Conservation (phyloP, 2,888 invertebrate genomes). For the Xestoiulus laeticollis region DNA sequence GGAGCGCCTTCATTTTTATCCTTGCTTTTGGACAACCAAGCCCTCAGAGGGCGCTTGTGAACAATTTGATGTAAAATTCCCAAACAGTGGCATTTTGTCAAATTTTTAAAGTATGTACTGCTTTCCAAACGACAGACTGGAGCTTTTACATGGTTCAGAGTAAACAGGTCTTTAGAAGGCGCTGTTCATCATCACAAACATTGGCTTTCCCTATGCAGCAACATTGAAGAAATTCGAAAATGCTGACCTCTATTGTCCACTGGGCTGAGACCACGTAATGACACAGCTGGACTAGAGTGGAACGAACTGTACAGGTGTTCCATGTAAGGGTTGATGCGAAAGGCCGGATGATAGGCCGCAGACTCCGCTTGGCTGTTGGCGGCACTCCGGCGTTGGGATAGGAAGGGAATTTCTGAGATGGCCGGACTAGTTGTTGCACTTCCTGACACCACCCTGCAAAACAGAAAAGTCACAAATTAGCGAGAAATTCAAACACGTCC, state of each 20-base stretch:
- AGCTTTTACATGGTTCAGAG: too few species aligned
- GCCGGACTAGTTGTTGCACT: slow-evolving; percentile 56
- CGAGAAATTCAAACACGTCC: background rate
- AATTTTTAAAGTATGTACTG: too few species aligned
- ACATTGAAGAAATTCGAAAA: background rate
- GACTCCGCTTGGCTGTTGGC: slow-evolving; percentile 64
- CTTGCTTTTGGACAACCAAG: too few species aligned
- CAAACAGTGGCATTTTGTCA: too few species aligned
- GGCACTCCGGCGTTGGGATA: slow-evolving; percentile 56
- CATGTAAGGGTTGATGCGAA: slow-evolving; percentile 78
- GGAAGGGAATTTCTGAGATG: slow-evolving; percentile 60
- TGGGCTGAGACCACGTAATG: slow-evolving; percentile 70
- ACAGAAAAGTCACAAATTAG: slow-evolving; percentile 39
- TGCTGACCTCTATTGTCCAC: slow-evolving; percentile 67
- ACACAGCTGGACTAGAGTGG: slow-evolving; percentile 73
- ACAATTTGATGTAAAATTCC: too few species aligned
- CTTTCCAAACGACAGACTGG: too few species aligned
- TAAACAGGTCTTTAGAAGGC: too few species aligned
- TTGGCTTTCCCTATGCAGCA: too few species aligned
- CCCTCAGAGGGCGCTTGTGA: too few species aligned
- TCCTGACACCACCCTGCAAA: slow-evolving; percentile 56
- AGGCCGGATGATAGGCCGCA: slow-evolving; percentile 70
- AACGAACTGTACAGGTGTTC: slow-evolving; percentile 80
- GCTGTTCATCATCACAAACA: too few species aligned
- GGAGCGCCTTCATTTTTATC: too few species aligned